phyloP scores from a whole-genome alignment of 1,140 invertebrate genomes.

The Drosophila elegans region DNA sequence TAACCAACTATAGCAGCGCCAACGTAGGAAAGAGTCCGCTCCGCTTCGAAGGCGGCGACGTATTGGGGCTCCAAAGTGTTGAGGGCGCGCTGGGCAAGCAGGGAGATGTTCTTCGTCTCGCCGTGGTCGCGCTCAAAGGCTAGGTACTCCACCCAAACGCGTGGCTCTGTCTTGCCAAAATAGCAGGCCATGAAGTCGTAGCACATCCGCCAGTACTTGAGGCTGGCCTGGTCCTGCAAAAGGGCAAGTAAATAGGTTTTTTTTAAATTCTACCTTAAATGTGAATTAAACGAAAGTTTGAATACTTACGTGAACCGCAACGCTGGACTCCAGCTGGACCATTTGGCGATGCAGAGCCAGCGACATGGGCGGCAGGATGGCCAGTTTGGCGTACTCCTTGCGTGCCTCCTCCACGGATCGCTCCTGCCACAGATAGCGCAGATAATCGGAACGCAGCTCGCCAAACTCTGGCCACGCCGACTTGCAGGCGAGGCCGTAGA shows the following conservation, averaged over 20 bases:
- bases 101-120: constrained; percentile 62
- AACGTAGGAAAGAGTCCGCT: constrained; percentile 59
- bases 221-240: constrained; percentile 41
- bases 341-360: constrained; percentile 74
- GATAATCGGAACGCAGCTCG: constrained; percentile 62
- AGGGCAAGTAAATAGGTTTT: neutral
- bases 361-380: constrained; percentile 66
- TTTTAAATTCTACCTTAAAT: neutral
- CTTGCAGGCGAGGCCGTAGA: constrained; percentile 67
- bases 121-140: constrained; percentile 77
- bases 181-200: constrained; percentile 70
- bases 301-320: constrained; percentile 29
- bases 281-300: too few species aligned
- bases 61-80: constrained; percentile 57
- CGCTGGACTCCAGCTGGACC: constrained; percentile 61
- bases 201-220: constrained; percentile 67
- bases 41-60: constrained; percentile 59
- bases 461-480: constrained; percentile 59
- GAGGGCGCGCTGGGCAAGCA: constrained; percentile 62
- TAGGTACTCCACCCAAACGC: constrained; percentile 76
- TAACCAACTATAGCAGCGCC: constrained; percentile 45
- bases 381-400: constrained; percentile 65
- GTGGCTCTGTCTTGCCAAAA: constrained; percentile 70
- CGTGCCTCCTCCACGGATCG: constrained; percentile 61
- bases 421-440: constrained; percentile 69